Conservation (phyloP, 2,888 invertebrate genomes). For the Philereme vetulata region DNA sequence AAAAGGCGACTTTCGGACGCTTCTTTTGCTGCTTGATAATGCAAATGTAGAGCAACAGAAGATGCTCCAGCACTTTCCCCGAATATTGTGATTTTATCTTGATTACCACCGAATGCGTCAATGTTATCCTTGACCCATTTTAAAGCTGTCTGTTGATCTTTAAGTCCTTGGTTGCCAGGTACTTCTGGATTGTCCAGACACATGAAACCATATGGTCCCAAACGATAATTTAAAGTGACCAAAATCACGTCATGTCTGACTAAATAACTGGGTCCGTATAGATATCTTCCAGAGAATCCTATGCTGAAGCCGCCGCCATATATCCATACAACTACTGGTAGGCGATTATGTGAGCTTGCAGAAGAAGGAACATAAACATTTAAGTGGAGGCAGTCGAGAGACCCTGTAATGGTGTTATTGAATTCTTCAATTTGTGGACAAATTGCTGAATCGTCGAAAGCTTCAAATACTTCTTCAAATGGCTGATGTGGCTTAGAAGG, state of each 20-base stretch:
- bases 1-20: constrained; percentile 39
- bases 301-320: constrained; percentile 53
- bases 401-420: constrained; percentile 43
- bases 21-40: constrained; percentile 46
- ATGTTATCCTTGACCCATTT: constrained; percentile 64
- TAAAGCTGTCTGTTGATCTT: constrained; percentile 59
- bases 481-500: constrained; percentile 48
- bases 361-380: constrained; percentile 58
- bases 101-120: constrained; percentile 61
- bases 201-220: constrained; percentile 67
- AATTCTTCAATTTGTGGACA: constrained; percentile 59
- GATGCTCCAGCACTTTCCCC: constrained; percentile 61
- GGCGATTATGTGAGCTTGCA: constrained; percentile 46
- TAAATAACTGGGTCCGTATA: constrained; percentile 55
- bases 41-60: constrained; percentile 56
- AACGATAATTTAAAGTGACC: constrained; percentile 61
- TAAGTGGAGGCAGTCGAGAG: constrained; percentile 57
- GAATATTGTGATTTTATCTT: constrained; percentile 54
- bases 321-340: constrained; percentile 61
- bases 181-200: constrained; percentile 54
- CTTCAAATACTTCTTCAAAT: constrained; percentile 55
- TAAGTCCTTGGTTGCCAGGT: constrained; percentile 65
- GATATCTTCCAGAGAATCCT: constrained; percentile 48
- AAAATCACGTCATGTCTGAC: constrained; percentile 58
- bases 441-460: constrained; percentile 55